Conservation (phyloP, 2,888 invertebrate species). For the Agrochola litura region DNA sequence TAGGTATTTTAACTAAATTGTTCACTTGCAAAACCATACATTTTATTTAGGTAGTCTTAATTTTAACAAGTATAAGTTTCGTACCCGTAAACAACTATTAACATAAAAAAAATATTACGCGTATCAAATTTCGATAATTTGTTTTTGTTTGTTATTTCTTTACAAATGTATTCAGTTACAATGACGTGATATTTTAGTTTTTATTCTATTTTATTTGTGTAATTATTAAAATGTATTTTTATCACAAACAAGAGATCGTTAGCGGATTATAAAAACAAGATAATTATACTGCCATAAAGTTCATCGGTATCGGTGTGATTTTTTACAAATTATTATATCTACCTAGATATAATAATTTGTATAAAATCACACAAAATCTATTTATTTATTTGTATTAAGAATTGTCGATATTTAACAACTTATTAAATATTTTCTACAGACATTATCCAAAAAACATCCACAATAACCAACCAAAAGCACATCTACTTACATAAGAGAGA, state of each 20-base stretch:
- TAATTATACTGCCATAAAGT: conserved; percentile 34
- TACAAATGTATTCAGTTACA: conserved; percentile 9
- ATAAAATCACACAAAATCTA: background rate
- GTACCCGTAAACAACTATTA: background rate
- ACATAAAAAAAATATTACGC: conserved; percentile 12
- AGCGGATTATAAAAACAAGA: conserved; percentile 13
- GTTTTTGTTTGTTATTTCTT: conserved; percentile 10
- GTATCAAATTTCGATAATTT: conserved; percentile 34
- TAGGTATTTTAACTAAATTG: background rate
- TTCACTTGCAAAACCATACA: too few relatives aligned
- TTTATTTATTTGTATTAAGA: background rate
- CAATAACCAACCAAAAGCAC: background rate
- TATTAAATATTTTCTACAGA: too few relatives aligned
- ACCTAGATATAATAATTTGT: background rate
- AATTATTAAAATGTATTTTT: conserved; percentile 18
- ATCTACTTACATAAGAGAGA: background rate
- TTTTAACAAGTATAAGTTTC: background rate
- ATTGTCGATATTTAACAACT: too few relatives aligned
- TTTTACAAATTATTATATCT: too few relatives aligned
- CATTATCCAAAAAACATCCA: background rate
- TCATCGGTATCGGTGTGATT: background rate
- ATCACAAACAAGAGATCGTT: conserved; percentile 31
- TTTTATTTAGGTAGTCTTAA: background rate
- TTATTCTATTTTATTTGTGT: conserved; percentile 21
- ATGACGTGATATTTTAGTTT: conserved; percentile 25